Conservation (phyloP, 2,888 invertebrate genomes). For the Hydrotaea cyrtoneurina region DNA sequence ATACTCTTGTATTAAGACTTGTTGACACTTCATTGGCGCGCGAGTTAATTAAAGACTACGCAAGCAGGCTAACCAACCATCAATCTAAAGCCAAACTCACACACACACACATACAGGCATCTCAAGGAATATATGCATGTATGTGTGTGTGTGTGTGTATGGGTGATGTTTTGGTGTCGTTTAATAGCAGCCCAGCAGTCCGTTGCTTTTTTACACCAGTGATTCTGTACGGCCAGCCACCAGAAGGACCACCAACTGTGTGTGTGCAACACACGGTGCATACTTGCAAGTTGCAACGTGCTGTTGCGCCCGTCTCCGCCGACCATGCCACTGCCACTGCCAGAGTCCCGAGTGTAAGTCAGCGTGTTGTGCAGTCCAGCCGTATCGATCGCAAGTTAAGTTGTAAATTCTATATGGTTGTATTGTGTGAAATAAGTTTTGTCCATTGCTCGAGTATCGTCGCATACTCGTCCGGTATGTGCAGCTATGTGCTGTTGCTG, state of each 20-base stretch:
- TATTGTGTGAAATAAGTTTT: conserved; percentile 65
- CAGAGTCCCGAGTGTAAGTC: no score
- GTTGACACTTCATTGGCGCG: conserved; percentile 79
- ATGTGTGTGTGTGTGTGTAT: background rate
- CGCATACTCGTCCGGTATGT: conserved; percentile 26
- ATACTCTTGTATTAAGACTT: conserved; percentile 73
- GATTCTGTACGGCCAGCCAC: conserved; percentile 43
- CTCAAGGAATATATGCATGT: background rate
- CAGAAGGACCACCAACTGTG: conserved; percentile 67
- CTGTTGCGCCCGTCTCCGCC: no score
- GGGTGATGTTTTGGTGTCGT: conserved; percentile 22
- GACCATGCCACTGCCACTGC: no score
- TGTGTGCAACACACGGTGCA: conserved; percentile 22
- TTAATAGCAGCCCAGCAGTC: conserved; percentile 40
- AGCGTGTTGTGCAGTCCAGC: no score
- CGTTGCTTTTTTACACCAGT: conserved; percentile 44
- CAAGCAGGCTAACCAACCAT: conserved; percentile 64
- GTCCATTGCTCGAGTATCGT: conserved; percentile 32
- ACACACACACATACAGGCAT: background rate
- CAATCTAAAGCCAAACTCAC: conserved; percentile 56
- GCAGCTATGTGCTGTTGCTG: conserved; percentile 7
- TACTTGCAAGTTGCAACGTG: conserved; percentile 10
- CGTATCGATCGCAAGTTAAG: conserved; percentile 48
- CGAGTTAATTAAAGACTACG: conserved; percentile 77
- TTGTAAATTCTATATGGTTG: conserved; percentile 67